Base-by-base conservation (phyloP, 2,888 invertebrate species). In the Yponomeuta evonymella region DNA sequence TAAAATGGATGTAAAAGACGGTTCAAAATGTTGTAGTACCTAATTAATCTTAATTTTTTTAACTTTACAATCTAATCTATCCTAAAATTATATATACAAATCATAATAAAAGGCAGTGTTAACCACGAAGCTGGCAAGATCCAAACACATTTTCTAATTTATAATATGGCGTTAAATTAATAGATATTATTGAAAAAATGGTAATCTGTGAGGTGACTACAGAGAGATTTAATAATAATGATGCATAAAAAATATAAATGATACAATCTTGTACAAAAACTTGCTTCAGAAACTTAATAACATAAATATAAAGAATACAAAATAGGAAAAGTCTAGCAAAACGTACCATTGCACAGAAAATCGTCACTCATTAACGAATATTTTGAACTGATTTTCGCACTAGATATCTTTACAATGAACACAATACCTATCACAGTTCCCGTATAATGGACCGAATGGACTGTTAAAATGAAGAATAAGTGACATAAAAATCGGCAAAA, bases 61-160 rank as follows among this genome's bases (percentile, higher is more conserved):
- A 12, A 58, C 51, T 15, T 58, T 58, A 58, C 51, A 58, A n/a
- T n/a, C n/a, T n/a, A 58, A 12, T 29, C 58, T 70, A 67, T 12
- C 51, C 78, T 81, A 81, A 72, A 75, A 72, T 84, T 88, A 90
- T 91, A 92, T 90, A 88, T 90, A 90, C 90, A 90, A 81, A 82
- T 80, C 79, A 83, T 79, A 71, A 85, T 43, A 43, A 85, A 87
- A 85, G 89, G 89, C 90, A 90, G 90, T 90, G 89, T 86, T 84
- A 85, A 88, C 89, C 86, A 86, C 86, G 76, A 88, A 89, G 87
- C 90, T 92, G 92, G 92, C 92, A 92, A 92, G 92, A 92, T 89
- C 83, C 87, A 87, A 88, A 88, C 86, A 77, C 72, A 80, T 81
- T 82, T 85, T 88, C 90, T 90, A 91, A 90, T 85, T 87, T 88